Conservation (phyloP, 1,140 invertebrate genomes). For the Hesperophylax magnus region DNA sequence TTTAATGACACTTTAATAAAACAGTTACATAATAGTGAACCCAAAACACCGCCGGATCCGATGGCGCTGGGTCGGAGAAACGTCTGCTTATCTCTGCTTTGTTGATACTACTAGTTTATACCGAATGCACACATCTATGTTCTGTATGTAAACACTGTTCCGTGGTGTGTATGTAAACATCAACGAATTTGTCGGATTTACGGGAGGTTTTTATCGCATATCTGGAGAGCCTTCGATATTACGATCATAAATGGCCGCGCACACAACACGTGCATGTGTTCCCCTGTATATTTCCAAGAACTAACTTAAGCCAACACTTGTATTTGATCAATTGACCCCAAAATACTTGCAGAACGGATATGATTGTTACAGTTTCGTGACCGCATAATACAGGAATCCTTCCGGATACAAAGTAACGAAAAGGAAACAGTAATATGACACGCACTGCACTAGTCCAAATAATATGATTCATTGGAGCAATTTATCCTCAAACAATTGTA, state of each 20-base stretch:
- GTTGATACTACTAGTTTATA: not conserved
- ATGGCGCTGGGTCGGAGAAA: not conserved
- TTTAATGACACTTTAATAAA: conserved; percentile 28
- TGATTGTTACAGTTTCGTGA: conserved; percentile 2
- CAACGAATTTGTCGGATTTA: conserved; percentile 22
- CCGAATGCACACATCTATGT: not conserved
- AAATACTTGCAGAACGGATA: not conserved
- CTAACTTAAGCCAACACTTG: not conserved
- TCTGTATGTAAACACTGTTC: conserved; percentile 8
- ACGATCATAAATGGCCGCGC: not conserved
- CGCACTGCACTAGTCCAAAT: too few species aligned
- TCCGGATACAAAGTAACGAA: too few species aligned
- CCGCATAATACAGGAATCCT: not conserved
- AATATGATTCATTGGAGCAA: too few species aligned
- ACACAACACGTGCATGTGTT: not conserved
- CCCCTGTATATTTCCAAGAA: not conserved
- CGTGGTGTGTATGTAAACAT: conserved; percentile 28
- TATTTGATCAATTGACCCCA: not conserved
- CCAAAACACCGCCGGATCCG: not conserved
- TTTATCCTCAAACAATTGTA: too few species aligned
- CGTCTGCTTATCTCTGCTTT: not conserved
- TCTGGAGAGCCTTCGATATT: conserved; percentile 2
- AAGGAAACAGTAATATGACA: too few species aligned
- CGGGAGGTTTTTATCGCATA: conserved; percentile 12
- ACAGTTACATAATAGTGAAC: conserved; percentile 1